Base-by-base conservation (phyloP, 2,113 vertebrate genomes). In the Cololabis saira region DNA sequence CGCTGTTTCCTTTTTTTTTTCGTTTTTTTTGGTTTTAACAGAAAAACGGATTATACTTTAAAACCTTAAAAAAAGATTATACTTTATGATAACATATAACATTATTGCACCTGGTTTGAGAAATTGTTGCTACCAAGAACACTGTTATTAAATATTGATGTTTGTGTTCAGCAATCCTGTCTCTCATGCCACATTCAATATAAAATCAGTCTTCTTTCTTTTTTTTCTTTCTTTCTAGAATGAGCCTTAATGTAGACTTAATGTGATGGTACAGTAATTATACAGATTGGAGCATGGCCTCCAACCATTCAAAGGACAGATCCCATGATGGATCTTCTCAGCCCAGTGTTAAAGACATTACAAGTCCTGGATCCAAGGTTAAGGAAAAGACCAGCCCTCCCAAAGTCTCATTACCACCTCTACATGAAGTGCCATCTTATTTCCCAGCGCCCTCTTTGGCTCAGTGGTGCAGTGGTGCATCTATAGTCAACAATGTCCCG, bases 281-380 rank as follows among this genome's bases (percentile, higher is more conserved):
- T 0, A 68, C 15, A 61, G 49, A 56, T 59, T 37, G 27, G 71
- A 82, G 61, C 54, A 87, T 88, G 84, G 71, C 22, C 1, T 10
- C 65, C 71, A 69, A 21, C 24, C 0, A 5, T 16, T 24, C 65
- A 30, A 22, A 70, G 30, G 22, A 64, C 50, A 30, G 16, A 21
- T 58, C 75, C 14, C 7, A 0, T 1, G 40, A 77, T 41, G 61
- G 45, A 43, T 33, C 54, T 21, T 30, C 61, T 60, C 45, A 44
- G 14, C 42, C 3, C 10, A 1, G 15, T 30, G 62, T 9, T 52
- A 68, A 67, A 74, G 60, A 43, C 19, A 14, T 3, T 4, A 12
- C 22, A 0, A 52, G 16, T 45, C 10, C 56, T 5, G 54, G 15
- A 58, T 16, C 51, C 16, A 72, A 63, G 55, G 24, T 22, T 5